Percentiles rank a stretch among this genome's conserved stretches.
Conservation (phyloP, 2,888 invertebrate genomes). For the Drosophila mimica region DNA sequence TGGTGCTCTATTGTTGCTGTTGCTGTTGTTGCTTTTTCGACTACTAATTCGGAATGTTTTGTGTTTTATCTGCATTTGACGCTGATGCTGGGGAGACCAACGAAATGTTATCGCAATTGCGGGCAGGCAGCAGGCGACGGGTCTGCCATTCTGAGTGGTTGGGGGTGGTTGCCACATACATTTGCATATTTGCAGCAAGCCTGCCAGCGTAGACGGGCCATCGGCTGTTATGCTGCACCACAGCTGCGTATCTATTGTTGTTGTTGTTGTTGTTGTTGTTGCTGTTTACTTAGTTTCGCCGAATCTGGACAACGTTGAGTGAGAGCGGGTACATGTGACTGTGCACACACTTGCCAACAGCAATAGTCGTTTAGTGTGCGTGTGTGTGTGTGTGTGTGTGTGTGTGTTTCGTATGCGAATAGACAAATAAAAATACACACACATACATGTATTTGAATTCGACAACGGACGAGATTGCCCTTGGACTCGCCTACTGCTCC, state of each 20-base stretch:
- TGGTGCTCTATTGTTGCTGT: constrained; percentile 38
- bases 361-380: constrained; percentile 57
- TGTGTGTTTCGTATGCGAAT: constrained; percentile 27
- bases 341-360: constrained; percentile 21
- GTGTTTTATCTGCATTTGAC: constrained; percentile 76
- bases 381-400: background rate
- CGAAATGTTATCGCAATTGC: constrained; percentile 48
- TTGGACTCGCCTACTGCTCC: constrained; percentile 3
- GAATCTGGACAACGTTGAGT: constrained; percentile 63
- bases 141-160: constrained; percentile 4
- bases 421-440: constrained; percentile 69
- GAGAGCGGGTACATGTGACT: constrained; percentile 2
- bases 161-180: constrained; percentile 30
- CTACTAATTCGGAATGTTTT: constrained; percentile 77
- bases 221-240: constrained; percentile 62
- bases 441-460: constrained; percentile 72
- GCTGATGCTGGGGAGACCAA: constrained; percentile 47
- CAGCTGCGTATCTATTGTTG: constrained; percentile 55
- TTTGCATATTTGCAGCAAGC: constrained; percentile 71
- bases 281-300: constrained; percentile 77
- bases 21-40: constrained; percentile 43
- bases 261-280: constrained; percentile 4
- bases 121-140: constrained; percentile 11
- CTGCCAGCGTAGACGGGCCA: constrained; percentile 47
- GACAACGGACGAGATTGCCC: constrained; percentile 50